phyloP scores from a whole-genome alignment of 2,797 vertebrate species.

The Astyanax mexicanus region DNA sequence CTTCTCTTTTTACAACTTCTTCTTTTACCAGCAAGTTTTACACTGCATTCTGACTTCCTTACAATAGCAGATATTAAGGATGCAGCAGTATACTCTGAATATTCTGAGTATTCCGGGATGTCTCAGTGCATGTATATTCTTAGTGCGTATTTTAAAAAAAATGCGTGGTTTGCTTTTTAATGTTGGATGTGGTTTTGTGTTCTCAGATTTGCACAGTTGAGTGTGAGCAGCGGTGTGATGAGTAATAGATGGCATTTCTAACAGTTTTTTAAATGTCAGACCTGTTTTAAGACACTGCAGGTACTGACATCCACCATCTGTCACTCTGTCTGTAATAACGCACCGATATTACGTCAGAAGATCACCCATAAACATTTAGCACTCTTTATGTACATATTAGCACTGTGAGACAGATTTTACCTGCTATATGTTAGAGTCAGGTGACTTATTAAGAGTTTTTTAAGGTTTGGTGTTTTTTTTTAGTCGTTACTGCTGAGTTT shows the following conservation, averaged over 20 bases:
- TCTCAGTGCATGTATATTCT: too few relatives aligned
- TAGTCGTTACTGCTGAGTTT: too few relatives aligned
- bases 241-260: not conserved
- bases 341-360: not conserved
- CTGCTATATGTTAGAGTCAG: not conserved
- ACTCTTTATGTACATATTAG: too few relatives aligned
- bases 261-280: slow-evolving; percentile 2
- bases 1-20: slow-evolving; percentile 7
- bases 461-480: too few relatives aligned
- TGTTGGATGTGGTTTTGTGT: too few relatives aligned
- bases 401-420: not conserved
- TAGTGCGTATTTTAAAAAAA: too few relatives aligned
- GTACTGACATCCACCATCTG: not conserved
- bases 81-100: too few relatives aligned
- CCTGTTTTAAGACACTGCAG: not conserved
- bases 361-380: not conserved
- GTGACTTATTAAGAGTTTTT: too few relatives aligned
- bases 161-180: too few relatives aligned
- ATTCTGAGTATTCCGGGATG: too few relatives aligned
- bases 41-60: too few relatives aligned
- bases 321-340: not conserved
- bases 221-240: not conserved
- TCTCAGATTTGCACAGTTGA: not conserved
- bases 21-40: not conserved
- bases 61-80: too few relatives aligned